Percentiles rank a stretch among this genome's conserved stretches.
These are phyloP conservation scores for Geococcyx californianus DNA, from an alignment of 2,113 vertebrate species.

Conservation along the genomic window DNA sequence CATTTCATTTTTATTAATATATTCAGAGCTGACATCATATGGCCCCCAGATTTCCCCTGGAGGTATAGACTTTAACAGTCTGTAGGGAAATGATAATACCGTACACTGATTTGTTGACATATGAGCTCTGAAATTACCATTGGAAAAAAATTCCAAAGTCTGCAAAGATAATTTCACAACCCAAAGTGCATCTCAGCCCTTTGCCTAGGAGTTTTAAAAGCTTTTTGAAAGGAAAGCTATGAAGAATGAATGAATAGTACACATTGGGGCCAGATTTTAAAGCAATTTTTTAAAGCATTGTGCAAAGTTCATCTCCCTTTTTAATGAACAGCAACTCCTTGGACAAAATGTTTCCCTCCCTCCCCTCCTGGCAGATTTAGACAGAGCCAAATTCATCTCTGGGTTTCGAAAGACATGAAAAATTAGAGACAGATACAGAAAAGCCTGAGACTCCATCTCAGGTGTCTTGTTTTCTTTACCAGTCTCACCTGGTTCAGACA, in stretches of 20 bases:
- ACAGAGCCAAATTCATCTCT: not conserved
- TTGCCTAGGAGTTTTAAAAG: not conserved
- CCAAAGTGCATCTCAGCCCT: not conserved
- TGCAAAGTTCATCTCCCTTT: constrained; percentile 21
- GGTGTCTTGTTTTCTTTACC: not conserved
- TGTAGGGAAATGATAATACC: constrained; percentile 9
- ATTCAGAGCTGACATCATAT: constrained; percentile 13
- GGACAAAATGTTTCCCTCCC: not conserved
- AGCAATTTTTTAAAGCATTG: not conserved
- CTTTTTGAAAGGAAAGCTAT: constrained; percentile 36
- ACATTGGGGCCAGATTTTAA: not conserved
- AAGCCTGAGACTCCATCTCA: not conserved
- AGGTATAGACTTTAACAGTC: constrained; percentile 4
- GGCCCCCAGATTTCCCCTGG: not conserved
- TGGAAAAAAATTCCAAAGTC: not conserved
- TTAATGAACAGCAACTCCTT: not conserved
- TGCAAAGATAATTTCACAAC: constrained; percentile 41
- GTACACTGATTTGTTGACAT: constrained; percentile 5
- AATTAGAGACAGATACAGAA: not conserved
- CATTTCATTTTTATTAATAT: not conserved
- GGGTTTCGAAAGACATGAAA: not conserved
- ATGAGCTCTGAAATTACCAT: constrained; percentile 32
- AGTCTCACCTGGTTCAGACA: not conserved
- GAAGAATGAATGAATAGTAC: constrained; percentile 25
- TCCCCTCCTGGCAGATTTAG: not conserved